Evolutionary conservation across 2,888 invertebrate genomes (phyloP).

Genomic region (Caenorhabditis sp.): DNA sequence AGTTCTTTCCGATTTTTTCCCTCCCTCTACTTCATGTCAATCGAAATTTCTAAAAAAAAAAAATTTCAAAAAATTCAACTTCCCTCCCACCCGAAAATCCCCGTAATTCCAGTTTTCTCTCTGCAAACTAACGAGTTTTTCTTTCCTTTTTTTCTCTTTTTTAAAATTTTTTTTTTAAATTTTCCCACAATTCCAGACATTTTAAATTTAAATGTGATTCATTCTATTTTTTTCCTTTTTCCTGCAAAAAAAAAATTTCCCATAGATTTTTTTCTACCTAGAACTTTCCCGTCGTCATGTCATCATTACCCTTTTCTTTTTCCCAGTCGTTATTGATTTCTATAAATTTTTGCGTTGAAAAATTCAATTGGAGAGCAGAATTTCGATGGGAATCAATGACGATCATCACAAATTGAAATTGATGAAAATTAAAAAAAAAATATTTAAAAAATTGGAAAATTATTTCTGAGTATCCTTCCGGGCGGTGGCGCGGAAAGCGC

Average conservation of each 20-base stretch:
- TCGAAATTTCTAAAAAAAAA: constrained; percentile 5
- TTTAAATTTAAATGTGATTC: not conserved
- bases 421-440: too few species aligned
- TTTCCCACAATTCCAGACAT: not conserved
- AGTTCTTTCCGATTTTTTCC: constrained; percentile 12
- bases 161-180: not conserved
- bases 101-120: constrained; percentile 25
- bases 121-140: constrained; percentile 49
- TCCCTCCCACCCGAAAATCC: not conserved
- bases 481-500: constrained; percentile 82
- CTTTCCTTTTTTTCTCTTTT: constrained; percentile 2
- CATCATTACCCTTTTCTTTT: too few species aligned
- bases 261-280: not conserved
- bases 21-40: constrained; percentile 48
- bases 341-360: too few species aligned
- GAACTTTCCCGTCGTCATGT: not conserved
- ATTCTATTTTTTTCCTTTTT: not conserved
- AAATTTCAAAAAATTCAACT: constrained; percentile 1
- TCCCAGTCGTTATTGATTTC: too few species aligned
- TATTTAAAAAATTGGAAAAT: not conserved
- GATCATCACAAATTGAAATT: not conserved
- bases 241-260: not conserved
- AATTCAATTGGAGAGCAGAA: too few species aligned
- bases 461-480: constrained; percentile 44
- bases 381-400: not conserved